These are phyloP conservation scores for Oxygymnocypris stewartii DNA, from an alignment of 2,113 vertebrate genomes.

Conservation along the genomic window DNA sequence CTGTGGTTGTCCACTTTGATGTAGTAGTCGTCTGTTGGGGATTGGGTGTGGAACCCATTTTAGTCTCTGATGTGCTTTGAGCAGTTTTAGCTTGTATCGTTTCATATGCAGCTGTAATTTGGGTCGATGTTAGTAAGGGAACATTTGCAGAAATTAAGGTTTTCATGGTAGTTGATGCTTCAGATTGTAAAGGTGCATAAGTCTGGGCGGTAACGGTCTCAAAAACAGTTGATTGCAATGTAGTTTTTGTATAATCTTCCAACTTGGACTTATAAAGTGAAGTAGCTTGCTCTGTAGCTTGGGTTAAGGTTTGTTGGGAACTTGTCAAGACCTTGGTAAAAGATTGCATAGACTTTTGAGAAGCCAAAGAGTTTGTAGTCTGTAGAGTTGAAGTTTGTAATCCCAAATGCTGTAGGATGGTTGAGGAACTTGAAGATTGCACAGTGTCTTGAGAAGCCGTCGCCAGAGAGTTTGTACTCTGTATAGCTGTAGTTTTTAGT, in stretches of 20 bases:
- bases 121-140: background rate
- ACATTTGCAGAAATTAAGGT: background rate
- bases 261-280: background rate
- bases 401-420: background rate
- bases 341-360: background rate
- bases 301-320: background rate
- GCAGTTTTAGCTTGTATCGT: background rate
- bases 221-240: background rate
- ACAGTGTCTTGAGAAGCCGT: background rate
- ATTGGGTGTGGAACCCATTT: background rate
- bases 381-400: background rate
- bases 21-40: background rate
- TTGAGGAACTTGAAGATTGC: too few relatives aligned
- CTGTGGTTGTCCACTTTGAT: background rate
- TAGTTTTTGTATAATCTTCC: background rate
- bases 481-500: background rate
- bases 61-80: background rate
- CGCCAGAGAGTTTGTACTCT: background rate
- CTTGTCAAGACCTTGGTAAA: background rate
- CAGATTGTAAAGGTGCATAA: background rate
- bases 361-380: background rate
- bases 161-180: background rate
- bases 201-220: too few relatives aligned
- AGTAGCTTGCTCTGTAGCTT: background rate
- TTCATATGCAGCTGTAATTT: background rate